Evolutionary conservation across 1,140 invertebrate species (phyloP), one percentile per base, ranked within the genome.

Genomic region (Apolygus lucorum): DNA sequence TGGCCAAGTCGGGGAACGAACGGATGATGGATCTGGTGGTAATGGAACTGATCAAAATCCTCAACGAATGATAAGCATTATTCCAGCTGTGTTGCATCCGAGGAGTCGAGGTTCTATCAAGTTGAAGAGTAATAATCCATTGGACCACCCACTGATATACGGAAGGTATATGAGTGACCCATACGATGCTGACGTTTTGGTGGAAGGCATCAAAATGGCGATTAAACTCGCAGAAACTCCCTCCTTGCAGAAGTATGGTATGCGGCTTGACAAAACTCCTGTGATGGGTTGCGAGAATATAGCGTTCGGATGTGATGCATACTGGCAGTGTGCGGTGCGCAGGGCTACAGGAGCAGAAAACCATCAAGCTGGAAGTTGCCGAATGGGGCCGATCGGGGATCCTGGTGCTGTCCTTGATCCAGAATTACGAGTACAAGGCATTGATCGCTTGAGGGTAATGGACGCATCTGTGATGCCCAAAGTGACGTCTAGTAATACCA

Each of bases 311-410:
- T 88, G 85, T 67, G 90, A 92, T 76, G 85, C 84, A 0, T 93
- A 91, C 77, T 91, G 91, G 88, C 84, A 88, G 75, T 93, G 91
- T 73, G 89, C 90, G 0, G 83, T 90, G 1, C 81, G 86, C 64
- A 84, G 86, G 74, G 85, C 88, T 27, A 92, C 91, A 0, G 87
- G 86, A 0, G 87, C 90, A 0, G 89, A 93, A 78, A 93, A 93
- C 76, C 91, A 94, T 79, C 91, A 92, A 77, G 89, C 88, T 0
- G 90, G 90, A 2, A 89, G 88, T 4, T 91, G 89, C 76, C 88
- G 85, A 78, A 92, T 93, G 90, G 90, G 90, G 0, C 84, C 86
- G 0, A 70, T 80, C 0, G 81, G 82, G 0, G 90, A 92, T 76
- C 82, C 83, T 0, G 75, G 80, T 14, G 85, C 90, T 0, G 90